These are phyloP conservation scores for Synchiropus splendidus DNA, from an alignment of 2,113 vertebrate genomes.

Conservation along the genomic window DNA sequence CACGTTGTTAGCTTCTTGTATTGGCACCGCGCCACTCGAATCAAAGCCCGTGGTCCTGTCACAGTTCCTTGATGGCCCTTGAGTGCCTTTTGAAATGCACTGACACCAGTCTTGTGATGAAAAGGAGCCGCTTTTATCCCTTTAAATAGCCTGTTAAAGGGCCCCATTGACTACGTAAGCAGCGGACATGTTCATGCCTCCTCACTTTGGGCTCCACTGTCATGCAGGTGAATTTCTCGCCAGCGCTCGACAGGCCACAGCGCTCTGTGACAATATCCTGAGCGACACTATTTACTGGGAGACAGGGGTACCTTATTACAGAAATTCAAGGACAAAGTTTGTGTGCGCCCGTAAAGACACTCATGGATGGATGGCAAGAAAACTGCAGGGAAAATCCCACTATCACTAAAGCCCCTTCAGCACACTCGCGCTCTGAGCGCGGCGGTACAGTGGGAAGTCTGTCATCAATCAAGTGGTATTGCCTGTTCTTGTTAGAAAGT, in stretches of 20 bases:
- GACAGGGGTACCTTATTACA: slow-evolving; percentile 10
- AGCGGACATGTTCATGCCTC: slow-evolving; percentile 33
- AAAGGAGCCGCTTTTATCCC: slow-evolving; percentile 55
- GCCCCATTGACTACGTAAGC: slow-evolving; percentile 55
- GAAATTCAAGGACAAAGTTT: background rate
- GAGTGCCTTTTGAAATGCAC: slow-evolving; percentile 55
- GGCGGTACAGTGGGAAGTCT: slow-evolving; percentile 34
- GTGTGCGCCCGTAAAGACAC: slow-evolving; percentile 4
- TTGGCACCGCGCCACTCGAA: slow-evolving; percentile 48
- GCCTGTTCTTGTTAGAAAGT: slow-evolving; percentile 60
- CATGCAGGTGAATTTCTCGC: slow-evolving; percentile 30
- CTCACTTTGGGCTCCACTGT: slow-evolving; percentile 44
- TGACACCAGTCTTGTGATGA: slow-evolving; percentile 47
- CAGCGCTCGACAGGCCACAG: slow-evolving; percentile 25
- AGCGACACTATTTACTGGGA: background rate
- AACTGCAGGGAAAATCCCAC: slow-evolving; percentile 9
- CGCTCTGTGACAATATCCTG: slow-evolving; percentile 22
- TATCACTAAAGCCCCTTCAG: slow-evolving; percentile 13
- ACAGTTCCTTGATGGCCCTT: slow-evolving; percentile 43
- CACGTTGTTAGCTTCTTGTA: no score
- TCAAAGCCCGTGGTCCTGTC: slow-evolving; percentile 44
- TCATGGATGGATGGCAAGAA: slow-evolving; percentile 7
- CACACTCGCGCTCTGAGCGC: slow-evolving; percentile 19
- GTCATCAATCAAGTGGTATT: slow-evolving; percentile 62
- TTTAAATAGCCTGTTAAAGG: slow-evolving; percentile 57